Base-by-base conservation (phyloP, 2,113 vertebrate genomes). In the Raja brachyura region DNA sequence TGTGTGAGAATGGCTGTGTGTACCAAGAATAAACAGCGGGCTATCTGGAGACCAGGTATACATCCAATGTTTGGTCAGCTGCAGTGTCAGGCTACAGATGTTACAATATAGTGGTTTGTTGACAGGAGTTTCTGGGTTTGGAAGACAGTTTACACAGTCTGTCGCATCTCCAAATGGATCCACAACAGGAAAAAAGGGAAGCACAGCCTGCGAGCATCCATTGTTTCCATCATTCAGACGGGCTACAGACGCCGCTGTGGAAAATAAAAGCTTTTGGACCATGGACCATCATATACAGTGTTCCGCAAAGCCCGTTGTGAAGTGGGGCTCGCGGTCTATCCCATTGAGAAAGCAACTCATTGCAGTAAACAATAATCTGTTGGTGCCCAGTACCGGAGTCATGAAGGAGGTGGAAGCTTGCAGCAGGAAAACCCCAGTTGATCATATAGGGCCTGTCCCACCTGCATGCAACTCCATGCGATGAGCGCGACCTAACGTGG, bases 21-120 rank as follows among this genome's bases (percentile, higher is more conserved):
- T 94, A 75, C 81, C 93, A 95, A 92, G 94, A 95, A 95, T 94
- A 96, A 97, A 97, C 95, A 96, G 94, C 94, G 93, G 61, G 94
- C 93, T 94, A 10, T 95, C 0, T 93, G 94, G 79, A 0, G 77
- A 94, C 93, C 95, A 96, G 96, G 96, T 96, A 96, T 95, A 94
- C 94, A 95, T 95, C 93, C 94, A 78, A 94, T 97, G 95, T 97
- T 97, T 97, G 96, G 96, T 96, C 97, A 97, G 97, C 97, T 97
- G 97, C 95, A 93, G 13, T 94, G 94, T 95, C 96, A 95, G 31
- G 93, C 94, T 94, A 94, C 93, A 95, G 95, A 95, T 94, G 95
- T 93, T 94, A 93, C 94, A 95, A 94, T 95, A 94, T 94, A 94
- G 56, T 93, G 78, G 70, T 77, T 75, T 93, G 95, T 94, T 94